Evolutionary conservation across 2,888 invertebrate species (phyloP), one percentile per base, ranked within the genome.

Genomic region (Eulithis testata): DNA sequence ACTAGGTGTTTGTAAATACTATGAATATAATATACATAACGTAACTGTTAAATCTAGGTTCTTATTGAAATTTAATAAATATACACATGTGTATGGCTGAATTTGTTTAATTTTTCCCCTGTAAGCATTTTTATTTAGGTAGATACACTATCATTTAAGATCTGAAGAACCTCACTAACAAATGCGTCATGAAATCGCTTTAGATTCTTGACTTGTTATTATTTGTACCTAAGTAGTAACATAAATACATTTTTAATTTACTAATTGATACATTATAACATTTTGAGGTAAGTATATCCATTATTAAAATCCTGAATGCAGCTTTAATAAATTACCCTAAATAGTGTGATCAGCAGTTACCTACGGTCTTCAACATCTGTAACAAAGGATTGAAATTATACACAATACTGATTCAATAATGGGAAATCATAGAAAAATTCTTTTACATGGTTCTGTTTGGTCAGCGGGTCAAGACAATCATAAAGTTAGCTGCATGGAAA

Each of bases 311-410:
- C 75, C 73, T 62, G 68, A 76, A 53, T 57, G 51, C 12, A 69
- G 66, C 72, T 73, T 67, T 69, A 72, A 65, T 73, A 69, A 73
- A 76, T 79, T 76, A 76, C 68, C 64, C 73, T 76, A 76, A 65
- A 64, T 60, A 73, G 70, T 62, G 66, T 69, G 65, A 67, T 72
- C 57, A 61, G 53, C 61, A 77, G 83, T 81, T 91, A 91, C 73
- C 89, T 88, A 69, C 91, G 77, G n/a, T 93, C 91, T 47, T 93
- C 93, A 69, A 93, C 89, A 90, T 90, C 92, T 93, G 89, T 61
- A 89, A 90, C 69, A 72, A 63, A 31, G 5, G 6, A 31, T 31
- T 31, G 4, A 31, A 6, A 5, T 31, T 31, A 31, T 21, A 21
- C 21, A 21, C 21, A 21, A n/a, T n/a, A n/a, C n/a, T n/a, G n/a